Conservation (phyloP, 2,113 vertebrate genomes). For the Neomonachus schauinslandi region DNA sequence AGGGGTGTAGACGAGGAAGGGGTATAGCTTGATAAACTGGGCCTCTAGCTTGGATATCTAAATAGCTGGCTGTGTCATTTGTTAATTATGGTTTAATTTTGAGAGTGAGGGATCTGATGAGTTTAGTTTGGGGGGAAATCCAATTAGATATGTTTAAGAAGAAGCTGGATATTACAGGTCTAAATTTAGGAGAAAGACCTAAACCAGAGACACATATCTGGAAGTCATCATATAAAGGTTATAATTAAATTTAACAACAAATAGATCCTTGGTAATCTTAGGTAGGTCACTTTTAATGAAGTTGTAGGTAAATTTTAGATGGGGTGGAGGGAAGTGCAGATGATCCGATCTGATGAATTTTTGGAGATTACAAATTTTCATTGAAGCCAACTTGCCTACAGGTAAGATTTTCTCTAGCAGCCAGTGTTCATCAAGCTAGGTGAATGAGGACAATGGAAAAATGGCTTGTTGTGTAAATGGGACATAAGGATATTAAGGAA, state of each 20-base stretch:
- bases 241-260: background rate
- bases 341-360: background rate
- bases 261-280: background rate
- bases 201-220: background rate
- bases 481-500: background rate
- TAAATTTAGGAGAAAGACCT: background rate
- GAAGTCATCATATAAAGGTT: background rate
- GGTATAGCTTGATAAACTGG: background rate
- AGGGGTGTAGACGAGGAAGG: background rate
- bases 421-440: background rate
- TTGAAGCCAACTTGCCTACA: background rate
- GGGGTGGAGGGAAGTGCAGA: background rate
- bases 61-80: background rate
- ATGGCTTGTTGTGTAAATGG: background rate
- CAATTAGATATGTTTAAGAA: background rate
- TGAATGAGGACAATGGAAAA: background rate
- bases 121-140: background rate
- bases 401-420: background rate
- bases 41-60: background rate
- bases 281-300: background rate
- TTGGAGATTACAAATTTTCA: background rate
- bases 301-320: background rate
- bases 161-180: background rate
- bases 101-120: background rate
- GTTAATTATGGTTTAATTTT: background rate